Conservation (phyloP, 2,888 invertebrate genomes). For the Dryocosmus kuriphilus region DNA sequence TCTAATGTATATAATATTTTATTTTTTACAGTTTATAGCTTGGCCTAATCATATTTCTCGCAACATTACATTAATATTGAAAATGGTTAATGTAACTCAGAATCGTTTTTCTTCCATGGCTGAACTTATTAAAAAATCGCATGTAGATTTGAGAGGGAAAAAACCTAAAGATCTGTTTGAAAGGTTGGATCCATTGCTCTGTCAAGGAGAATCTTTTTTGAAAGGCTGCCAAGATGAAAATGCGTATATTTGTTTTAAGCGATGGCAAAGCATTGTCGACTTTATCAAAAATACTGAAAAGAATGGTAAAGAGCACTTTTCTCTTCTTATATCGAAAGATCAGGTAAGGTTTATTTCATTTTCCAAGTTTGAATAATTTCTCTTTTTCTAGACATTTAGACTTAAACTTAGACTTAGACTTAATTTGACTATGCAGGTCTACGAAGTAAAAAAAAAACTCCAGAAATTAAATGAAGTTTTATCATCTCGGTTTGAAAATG, state of each 20-base stretch:
- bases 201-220: background rate
- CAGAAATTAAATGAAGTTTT: too few relatives aligned
- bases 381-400: too few relatives aligned
- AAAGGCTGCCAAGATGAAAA: slow-evolving; percentile 70
- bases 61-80: too few relatives aligned
- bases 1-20: too few relatives aligned
- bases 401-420: too few relatives aligned
- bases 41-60: too few relatives aligned
- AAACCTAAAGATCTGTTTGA: slow-evolving; percentile 25
- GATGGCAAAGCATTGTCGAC: slow-evolving; percentile 82
- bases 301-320: too few relatives aligned
- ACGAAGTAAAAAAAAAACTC: too few relatives aligned
- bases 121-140: slow-evolving; percentile 29
- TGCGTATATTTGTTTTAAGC: slow-evolving; percentile 84
- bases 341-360: slow-evolving; percentile 41
- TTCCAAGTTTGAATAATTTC: too few relatives aligned
- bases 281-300: slow-evolving; percentile 81
- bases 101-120: background rate
- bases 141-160: slow-evolving; percentile 11
- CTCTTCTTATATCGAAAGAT: slow-evolving; percentile 17
- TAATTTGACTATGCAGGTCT: too few relatives aligned
- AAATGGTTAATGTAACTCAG: background rate
- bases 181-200: slow-evolving; percentile 5
- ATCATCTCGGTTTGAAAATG: too few relatives aligned
- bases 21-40: too few relatives aligned